Conservation (phyloP, 2,797 vertebrate genomes). For the Novumbra hubbsi region DNA sequence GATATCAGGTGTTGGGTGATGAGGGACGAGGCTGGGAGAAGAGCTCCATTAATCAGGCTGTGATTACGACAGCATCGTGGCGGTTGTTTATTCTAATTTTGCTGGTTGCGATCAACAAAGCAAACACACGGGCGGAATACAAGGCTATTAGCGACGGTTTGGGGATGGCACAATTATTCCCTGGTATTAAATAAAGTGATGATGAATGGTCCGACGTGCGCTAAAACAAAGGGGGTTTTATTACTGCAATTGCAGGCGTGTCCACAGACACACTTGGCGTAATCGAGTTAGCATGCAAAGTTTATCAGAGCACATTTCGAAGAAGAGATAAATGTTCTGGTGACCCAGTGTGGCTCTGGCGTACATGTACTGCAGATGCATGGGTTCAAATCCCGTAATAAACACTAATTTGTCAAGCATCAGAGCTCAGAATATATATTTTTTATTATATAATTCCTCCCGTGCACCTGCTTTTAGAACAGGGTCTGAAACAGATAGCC, state of each 20-base stretch:
- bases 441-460: too few species aligned
- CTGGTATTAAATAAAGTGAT: slow-evolving; percentile 87
- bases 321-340: not conserved
- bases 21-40: slow-evolving; percentile 92
- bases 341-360: too few species aligned
- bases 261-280: not conserved
- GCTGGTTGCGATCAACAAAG: slow-evolving; percentile 99
- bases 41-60: slow-evolving; percentile 97
- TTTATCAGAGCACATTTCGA: not conserved
- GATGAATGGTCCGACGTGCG: slow-evolving; percentile 90
- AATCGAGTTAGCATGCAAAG: not conserved
- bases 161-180: slow-evolving; percentile 87
- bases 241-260: slow-evolving; percentile 66
- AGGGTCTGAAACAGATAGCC: too few species aligned
- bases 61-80: slow-evolving; percentile 94
- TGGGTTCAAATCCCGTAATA: too few species aligned
- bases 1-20: slow-evolving; percentile 99
- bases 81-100: slow-evolving; percentile 99
- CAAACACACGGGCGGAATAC: slow-evolving; percentile 78
- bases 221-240: slow-evolving; percentile 86
- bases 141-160: slow-evolving; percentile 80
- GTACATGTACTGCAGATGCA: too few species aligned
- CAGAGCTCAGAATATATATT: too few species aligned
- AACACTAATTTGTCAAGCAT: too few species aligned
- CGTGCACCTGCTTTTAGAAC: too few species aligned